These are phyloP conservation scores for Phymorhynchus buccinoides DNA, from an alignment of 1,140 invertebrate genomes.

Conservation along the genomic window DNA sequence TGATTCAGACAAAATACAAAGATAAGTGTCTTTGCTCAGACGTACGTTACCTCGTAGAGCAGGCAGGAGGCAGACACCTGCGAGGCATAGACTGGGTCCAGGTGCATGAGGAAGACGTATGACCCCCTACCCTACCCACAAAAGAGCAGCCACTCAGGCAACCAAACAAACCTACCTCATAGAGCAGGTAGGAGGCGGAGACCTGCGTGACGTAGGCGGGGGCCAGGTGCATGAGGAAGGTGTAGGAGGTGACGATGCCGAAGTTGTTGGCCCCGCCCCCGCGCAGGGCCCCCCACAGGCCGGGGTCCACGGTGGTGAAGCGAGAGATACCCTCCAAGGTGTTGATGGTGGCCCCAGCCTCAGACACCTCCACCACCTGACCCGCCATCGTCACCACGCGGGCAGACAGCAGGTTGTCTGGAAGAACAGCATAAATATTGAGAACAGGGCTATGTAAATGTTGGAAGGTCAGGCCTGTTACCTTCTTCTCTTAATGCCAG, in stretches of 20 bases:
- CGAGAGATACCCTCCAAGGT: not conserved
- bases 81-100: too few relatives aligned
- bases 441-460: too few relatives aligned
- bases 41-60: too few relatives aligned
- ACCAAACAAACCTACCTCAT: not conserved
- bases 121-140: not conserved
- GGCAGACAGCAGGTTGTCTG: not conserved
- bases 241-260: slow-evolving; percentile 17
- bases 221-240: not conserved
- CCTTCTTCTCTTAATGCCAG: too few relatives aligned
- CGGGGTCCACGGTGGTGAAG: not conserved
- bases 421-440: not conserved
- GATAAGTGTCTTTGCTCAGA: too few relatives aligned
- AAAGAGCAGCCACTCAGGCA: not conserved
- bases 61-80: too few relatives aligned
- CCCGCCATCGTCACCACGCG: not conserved
- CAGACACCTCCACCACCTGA: not conserved
- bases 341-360: not conserved
- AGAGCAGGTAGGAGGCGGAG: not conserved
- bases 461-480: too few relatives aligned
- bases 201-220: not conserved
- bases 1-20: too few relatives aligned
- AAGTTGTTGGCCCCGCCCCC: not conserved
- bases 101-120: too few relatives aligned
- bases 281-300: not conserved